Conservation (phyloP, 2,113 vertebrate genomes). For the Dromiciops gliroides region DNA sequence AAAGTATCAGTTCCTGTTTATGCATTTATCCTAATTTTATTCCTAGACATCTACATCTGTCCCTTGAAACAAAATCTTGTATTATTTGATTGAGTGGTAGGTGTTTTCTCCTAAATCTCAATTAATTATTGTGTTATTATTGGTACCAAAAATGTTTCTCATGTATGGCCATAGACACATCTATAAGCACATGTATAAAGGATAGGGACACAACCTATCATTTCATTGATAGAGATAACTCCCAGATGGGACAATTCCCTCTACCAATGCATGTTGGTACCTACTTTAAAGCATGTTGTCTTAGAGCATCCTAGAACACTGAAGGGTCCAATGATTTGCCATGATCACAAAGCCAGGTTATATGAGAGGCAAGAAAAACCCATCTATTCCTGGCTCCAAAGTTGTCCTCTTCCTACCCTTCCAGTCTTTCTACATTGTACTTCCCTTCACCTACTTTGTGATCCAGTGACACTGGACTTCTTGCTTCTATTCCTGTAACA, state of each 20-base stretch:
- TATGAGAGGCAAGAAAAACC: too few species aligned
- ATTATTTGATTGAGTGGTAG: neutral
- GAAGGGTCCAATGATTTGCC: too few species aligned
- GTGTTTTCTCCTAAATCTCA: neutral
- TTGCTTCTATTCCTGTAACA: too few species aligned
- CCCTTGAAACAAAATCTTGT: neutral
- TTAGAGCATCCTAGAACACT: neutral
- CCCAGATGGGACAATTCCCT: neutral
- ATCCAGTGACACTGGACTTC: neutral
- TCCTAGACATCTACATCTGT: neutral
- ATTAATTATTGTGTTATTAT: neutral
- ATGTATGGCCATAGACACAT: neutral
- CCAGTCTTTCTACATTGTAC: too few species aligned
- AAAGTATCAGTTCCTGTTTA: neutral
- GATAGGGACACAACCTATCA: too few species aligned
- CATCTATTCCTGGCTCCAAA: too few species aligned
- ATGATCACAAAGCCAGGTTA: neutral
- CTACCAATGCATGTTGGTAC: neutral
- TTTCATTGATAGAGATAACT: neutral
- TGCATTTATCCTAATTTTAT: neutral
- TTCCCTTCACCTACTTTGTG: too few species aligned
- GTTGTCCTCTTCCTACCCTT: too few species aligned
- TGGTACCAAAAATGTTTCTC: neutral
- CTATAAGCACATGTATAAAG: neutral
- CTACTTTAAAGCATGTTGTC: neutral